Evolutionary conservation across 2,113 vertebrate genomes (phyloP).

Genomic region (Cryptomyrus ogoouensis): DNA sequence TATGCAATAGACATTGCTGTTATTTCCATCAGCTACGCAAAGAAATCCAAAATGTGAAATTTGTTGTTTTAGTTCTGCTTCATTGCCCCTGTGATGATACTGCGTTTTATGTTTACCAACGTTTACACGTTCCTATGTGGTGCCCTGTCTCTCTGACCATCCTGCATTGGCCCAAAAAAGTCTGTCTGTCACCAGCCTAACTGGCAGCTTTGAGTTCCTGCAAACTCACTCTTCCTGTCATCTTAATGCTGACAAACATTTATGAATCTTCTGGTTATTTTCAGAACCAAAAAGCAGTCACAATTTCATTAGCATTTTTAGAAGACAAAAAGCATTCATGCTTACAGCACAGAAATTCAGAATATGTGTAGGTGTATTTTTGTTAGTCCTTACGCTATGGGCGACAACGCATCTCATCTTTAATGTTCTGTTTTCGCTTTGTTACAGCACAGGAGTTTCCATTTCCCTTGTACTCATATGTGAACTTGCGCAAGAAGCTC

Average conservation of each 20-base stretch:
- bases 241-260: constrained; percentile 75
- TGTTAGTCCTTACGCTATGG: constrained; percentile 49
- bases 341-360: constrained; percentile 74
- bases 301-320: constrained; percentile 78
- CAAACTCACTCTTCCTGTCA: constrained; percentile 62
- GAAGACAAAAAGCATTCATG: constrained; percentile 56
- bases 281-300: constrained; percentile 81
- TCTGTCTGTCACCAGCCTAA: constrained; percentile 76
- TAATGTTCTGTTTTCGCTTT: constrained; percentile 44
- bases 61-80: background rate
- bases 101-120: constrained; percentile 29
- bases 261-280: constrained; percentile 76
- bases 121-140: constrained; percentile 39
- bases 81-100: background rate
- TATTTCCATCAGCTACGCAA: constrained; percentile 14
- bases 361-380: constrained; percentile 55
- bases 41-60: constrained; percentile 50
- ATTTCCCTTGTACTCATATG: constrained; percentile 71
- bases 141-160: constrained; percentile 47
- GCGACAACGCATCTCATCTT: constrained; percentile 36
- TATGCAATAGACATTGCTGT: constrained; percentile 22
- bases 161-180: constrained; percentile 73
- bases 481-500: constrained; percentile 86
- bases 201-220: constrained; percentile 70
- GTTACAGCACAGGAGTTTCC: constrained; percentile 35